phyloP scores from a whole-genome alignment of 2,888 invertebrate species.

The Lysandra bellargus region DNA sequence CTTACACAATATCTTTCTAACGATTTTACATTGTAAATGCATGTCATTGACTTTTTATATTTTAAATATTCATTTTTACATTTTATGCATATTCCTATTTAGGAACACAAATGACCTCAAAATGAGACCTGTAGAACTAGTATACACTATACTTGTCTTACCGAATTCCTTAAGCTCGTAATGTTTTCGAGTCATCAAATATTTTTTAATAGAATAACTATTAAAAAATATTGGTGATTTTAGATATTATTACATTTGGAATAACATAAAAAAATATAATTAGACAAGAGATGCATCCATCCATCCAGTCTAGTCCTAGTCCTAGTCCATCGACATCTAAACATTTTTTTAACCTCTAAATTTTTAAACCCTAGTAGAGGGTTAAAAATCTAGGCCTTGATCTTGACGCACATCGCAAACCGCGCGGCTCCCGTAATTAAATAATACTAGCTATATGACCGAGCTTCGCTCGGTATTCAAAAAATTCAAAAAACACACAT shows the following conservation, averaged over 20 bases:
- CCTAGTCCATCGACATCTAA: too few relatives aligned
- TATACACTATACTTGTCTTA: neutral
- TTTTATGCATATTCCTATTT: conserved; percentile 2
- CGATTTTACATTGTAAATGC: neutral
- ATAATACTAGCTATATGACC: too few relatives aligned
- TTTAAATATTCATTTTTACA: conserved; percentile 4
- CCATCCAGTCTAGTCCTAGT: too few relatives aligned
- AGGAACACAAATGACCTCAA: neutral
- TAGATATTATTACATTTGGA: neutral
- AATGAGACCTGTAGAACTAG: neutral
- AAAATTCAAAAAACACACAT: too few relatives aligned
- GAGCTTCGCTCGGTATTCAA: too few relatives aligned
- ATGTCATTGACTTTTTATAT: conserved; percentile 3
- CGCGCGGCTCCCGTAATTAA: too few relatives aligned
- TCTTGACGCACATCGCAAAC: too few relatives aligned
- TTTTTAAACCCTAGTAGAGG: too few relatives aligned
- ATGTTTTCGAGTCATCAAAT: neutral
- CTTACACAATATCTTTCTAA: neutral
- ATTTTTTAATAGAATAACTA: neutral
- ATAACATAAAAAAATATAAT: neutral
- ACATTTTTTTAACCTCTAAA: too few relatives aligned
- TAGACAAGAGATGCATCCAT: too few relatives aligned
- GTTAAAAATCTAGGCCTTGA: too few relatives aligned
- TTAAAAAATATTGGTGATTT: neutral
- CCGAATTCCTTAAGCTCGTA: neutral